Evolutionary conservation across 2,113 vertebrate species (phyloP).

Genomic region (Callospermophilus lateralis): DNA sequence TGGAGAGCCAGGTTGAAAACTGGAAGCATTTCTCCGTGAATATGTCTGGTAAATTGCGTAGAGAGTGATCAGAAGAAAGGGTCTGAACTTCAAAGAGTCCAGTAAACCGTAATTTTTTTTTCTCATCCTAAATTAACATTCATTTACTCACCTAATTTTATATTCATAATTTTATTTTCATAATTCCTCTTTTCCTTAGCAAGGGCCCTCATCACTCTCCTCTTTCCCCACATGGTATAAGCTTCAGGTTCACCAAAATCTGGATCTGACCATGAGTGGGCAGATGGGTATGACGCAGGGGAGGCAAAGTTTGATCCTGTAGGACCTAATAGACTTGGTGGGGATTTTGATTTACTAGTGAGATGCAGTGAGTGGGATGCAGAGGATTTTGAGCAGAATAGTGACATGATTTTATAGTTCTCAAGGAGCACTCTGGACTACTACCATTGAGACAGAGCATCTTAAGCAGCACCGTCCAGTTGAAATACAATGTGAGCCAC

Average conservation of each 20-base stretch:
- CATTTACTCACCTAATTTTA: neutral
- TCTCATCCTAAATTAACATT: slow-evolving; percentile 17
- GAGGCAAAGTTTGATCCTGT: neutral
- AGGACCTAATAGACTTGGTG: neutral
- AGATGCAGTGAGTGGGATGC: neutral
- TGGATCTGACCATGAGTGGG: neutral
- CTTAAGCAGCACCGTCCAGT: neutral
- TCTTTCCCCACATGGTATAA: neutral
- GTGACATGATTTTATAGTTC: neutral
- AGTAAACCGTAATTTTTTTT: slow-evolving; percentile 1
- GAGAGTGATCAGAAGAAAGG: neutral
- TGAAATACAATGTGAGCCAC: neutral
- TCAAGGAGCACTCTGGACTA: neutral
- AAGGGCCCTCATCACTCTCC: neutral
- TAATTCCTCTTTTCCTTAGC: neutral
- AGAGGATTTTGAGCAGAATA: neutral
- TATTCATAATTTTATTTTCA: neutral
- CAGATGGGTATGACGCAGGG: neutral
- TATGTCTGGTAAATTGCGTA: neutral
- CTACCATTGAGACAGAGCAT: neutral
- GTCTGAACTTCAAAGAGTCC: neutral
- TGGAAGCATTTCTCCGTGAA: neutral
- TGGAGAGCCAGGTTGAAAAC: neutral
- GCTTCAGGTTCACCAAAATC: neutral
- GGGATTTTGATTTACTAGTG: neutral